Base-by-base conservation (phyloP, 1,140 invertebrate species). In the Musca domestica region DNA sequence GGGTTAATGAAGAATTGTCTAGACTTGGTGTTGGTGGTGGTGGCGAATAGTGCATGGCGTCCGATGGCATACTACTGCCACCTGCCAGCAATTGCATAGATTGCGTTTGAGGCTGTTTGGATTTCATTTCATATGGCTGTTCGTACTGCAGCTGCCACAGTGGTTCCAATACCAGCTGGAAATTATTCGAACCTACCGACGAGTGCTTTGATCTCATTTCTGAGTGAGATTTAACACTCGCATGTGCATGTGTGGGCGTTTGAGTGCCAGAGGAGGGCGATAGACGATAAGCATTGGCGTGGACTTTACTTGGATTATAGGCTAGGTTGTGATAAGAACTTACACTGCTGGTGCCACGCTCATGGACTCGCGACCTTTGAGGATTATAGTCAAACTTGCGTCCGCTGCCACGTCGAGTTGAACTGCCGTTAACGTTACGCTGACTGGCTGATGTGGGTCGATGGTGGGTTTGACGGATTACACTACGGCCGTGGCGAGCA, bases 361-460 rank as follows among this genome's bases (percentile, higher is more conserved):
- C 70, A 71, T 58, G 71, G 6, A 77, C 65, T 20, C 77, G 74
- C 15, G 75, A 72, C 15, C 77, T 77, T 17, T 75, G 70, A 0
- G 77, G 72, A 76, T 79, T 79, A 23, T 71, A 79, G 25, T 79
- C 77, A 17, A 79, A 79, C 47, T 72, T 66, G n/a, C 77, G 63
- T 56, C 64, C 68, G 41, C 65, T 61, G 3, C 27, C 19, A 34
- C 23, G 52, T 14, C 23, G 52, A 19, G 4, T 51, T 2, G 17
- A 22, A 51, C 14, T 17, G 46, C 56, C 47, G n/a, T 14, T 22
- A 19, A 22, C 61, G 49, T 61, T 61, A 19, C 56, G 56, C 4
- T 69, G 69, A 0, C 72, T 71, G 1, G 47, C 54, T 0, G 54
- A 67, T 2, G 19, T 54, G 52, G 70, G 48, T 22, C 49, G 20